These are phyloP conservation scores for Hippocampus comes DNA, from an alignment of 2,113 vertebrate genomes.

Conservation along the genomic window DNA sequence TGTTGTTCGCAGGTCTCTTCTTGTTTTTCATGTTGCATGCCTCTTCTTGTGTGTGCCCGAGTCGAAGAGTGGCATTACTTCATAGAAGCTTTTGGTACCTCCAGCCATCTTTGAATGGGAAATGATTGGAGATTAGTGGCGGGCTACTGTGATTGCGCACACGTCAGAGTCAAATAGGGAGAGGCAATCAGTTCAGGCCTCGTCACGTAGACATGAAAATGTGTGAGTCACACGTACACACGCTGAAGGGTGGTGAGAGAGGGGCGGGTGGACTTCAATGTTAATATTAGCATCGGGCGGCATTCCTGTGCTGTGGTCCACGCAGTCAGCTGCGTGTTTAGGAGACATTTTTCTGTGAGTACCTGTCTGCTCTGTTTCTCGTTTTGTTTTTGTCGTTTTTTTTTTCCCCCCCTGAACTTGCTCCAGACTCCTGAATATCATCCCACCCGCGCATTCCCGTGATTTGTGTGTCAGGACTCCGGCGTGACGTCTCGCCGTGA, in stretches of 20 bases:
- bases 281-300: conserved; percentile 74
- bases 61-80: neutral
- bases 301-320: conserved; percentile 65
- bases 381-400: conserved; percentile 23
- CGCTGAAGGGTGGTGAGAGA: conserved; percentile 44
- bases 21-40: conserved; percentile 46
- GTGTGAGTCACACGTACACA: conserved; percentile 61
- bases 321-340: conserved; percentile 61
- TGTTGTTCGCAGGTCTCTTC: conserved; percentile 52
- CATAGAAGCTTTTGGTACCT: neutral
- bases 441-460: neutral
- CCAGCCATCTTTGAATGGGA: neutral
- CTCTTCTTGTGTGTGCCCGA: conserved; percentile 41
- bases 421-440: conserved; percentile 13
- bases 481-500: conserved; percentile 51
- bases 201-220: conserved; percentile 44
- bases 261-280: conserved; percentile 41
- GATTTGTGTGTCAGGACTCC: conserved; percentile 37
- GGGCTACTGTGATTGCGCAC: neutral
- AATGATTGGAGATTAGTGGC: neutral
- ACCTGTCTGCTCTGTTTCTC: conserved; percentile 34
- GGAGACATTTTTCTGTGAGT: conserved; percentile 26
- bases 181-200: conserved; percentile 46
- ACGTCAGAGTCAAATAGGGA: conserved; percentile 27
- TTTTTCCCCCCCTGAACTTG: conserved; percentile 25